Evolutionary conservation across 2,113 vertebrate genomes (phyloP), one percentile per base, ranked within the genome.

Genomic region (Cyanocitta stelleri): DNA sequence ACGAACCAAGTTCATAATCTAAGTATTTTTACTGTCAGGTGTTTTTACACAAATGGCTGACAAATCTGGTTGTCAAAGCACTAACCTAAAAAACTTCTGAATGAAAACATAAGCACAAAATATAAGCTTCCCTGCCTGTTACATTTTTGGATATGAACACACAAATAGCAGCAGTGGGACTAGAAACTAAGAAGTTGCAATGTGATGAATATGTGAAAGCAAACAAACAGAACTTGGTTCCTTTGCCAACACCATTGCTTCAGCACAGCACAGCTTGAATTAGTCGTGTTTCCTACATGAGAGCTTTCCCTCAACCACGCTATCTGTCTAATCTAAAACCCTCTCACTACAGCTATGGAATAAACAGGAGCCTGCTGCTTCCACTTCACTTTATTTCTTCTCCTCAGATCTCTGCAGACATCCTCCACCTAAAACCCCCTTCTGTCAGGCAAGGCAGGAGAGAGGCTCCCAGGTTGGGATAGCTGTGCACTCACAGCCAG

Each of bases 391-490:
- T 32, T 22, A 23, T 23, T 82, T 55, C 52, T 56, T 63, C 32
- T 26, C 3, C 21, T 37, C 3, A 0, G 10, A 27, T 9, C 17
- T 51, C 39, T 9, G 2, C 33, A 51, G 48, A 35, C 26, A 26
- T n/a, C 20, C 24, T 80, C 32, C 27, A 0, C 51, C 67, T 51
- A 68, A 89, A 86, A 39, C 3, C 13, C 37, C 61, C 7, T 73
- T 41, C 48, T 19, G 24, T 13, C 10, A 29, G 56, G 22, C 55
- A 67, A 64, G 52, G 46, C 26, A 74, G 41, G 41, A 88, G 22
- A 32, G 35, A 46, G 9, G 30, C 29, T 79, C 68, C 2, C 7
- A 80, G 63, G 21, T 0, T 0, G 0, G 23, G 39, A 59, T 0
- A 22, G 27, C 39, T 49, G 54, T 6, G 39, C 61, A 7, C 18